Evolutionary conservation across 2,888 invertebrate species (phyloP).

Genomic region (Tenthredo scrophulariae): DNA sequence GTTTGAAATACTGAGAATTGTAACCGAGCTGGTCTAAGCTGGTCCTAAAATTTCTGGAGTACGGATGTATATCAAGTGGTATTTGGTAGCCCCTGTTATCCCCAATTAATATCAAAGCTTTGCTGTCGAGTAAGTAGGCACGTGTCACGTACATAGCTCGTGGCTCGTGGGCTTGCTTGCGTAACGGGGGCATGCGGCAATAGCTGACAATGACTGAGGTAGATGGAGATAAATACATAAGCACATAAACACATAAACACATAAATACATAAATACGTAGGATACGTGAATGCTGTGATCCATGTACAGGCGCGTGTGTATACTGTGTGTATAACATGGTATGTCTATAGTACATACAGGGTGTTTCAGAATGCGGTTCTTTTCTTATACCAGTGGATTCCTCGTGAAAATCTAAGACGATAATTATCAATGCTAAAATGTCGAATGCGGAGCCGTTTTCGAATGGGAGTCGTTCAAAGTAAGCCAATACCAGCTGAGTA

Average conservation of each 20-base stretch:
- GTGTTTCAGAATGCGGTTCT: too few relatives aligned
- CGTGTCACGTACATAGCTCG: slow-evolving; percentile 7
- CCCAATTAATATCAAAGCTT: slow-evolving; percentile 47
- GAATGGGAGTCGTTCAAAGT: too few relatives aligned
- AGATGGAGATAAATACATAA: background rate
- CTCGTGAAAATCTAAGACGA: too few relatives aligned
- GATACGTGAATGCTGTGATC: background rate
- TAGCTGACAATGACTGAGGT: slow-evolving; percentile 33
- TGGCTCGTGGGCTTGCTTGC: slow-evolving; percentile 10
- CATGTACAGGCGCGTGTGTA: too few relatives aligned
- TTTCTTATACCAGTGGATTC: too few relatives aligned
- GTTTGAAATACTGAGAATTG: background rate
- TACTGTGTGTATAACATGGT: too few relatives aligned
- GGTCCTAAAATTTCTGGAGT: background rate
- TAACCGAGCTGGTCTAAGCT: background rate
- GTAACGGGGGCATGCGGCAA: slow-evolving; percentile 9
- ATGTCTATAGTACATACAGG: too few relatives aligned
- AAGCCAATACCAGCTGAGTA: too few relatives aligned
- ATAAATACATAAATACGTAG: background rate
- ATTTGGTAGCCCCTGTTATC: slow-evolving; percentile 43
- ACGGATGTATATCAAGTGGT: slow-evolving; percentile 6
- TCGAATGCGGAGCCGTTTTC: too few relatives aligned
- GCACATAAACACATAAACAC: background rate
- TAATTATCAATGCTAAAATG: too few relatives aligned
- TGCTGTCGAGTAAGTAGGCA: background rate